Conservation (phyloP, 2,797 vertebrate genomes). For the Micromesistius poutassou region DNA sequence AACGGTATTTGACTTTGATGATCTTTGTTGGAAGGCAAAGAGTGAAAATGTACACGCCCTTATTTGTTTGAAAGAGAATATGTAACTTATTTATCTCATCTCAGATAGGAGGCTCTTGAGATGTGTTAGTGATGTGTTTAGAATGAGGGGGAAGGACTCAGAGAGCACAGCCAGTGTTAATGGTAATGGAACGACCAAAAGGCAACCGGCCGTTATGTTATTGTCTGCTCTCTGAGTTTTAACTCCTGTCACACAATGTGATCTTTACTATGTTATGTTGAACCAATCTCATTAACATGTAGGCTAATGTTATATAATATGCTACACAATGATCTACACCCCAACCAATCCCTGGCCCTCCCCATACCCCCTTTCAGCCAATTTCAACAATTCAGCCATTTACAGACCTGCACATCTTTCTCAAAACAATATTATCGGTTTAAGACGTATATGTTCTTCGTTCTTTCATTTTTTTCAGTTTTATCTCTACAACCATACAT, state of each 20-base stretch:
- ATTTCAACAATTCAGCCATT: not conserved
- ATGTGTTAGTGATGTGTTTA: constrained; percentile 22
- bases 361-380: too few relatives aligned
- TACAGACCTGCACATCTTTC: not conserved
- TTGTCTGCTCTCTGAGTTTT: not conserved
- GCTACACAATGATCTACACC: not conserved
- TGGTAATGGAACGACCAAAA: not conserved
- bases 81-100: constrained; percentile 50
- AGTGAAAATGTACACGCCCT: constrained; percentile 32
- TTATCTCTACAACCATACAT: not conserved
- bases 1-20: constrained; percentile 33
- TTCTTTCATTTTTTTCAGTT: not conserved
- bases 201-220: not conserved
- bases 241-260: not conserved
- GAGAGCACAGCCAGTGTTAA: not conserved
- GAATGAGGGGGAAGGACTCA: not conserved
- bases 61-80: constrained; percentile 39
- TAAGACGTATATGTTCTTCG: too few relatives aligned
- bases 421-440: too few relatives aligned
- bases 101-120: constrained; percentile 28
- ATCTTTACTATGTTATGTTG: not conserved
- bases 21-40: constrained; percentile 26
- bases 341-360: not conserved
- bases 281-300: not conserved
- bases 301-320: not conserved